phyloP scores from a whole-genome alignment of 2,888 invertebrate species.

The Clivina fossor region DNA sequence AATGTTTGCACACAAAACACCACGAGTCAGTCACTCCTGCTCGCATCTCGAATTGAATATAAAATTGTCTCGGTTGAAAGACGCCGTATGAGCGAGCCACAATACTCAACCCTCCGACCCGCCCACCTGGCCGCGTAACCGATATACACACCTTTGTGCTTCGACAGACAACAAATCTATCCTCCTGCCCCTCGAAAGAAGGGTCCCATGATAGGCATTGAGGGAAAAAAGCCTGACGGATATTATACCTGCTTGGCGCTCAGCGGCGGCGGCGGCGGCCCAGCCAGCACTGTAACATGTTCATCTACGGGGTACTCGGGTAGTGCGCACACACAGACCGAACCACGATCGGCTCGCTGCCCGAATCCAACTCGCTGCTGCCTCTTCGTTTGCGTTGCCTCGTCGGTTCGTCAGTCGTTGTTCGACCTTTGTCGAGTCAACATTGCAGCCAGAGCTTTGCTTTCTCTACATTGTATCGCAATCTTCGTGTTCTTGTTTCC shows the following conservation, averaged over 20 bases:
- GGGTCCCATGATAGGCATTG: too few species aligned
- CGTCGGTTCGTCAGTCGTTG: conserved; percentile 4
- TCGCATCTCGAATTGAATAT: conserved; percentile 22
- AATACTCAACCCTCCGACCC: conserved; percentile 28
- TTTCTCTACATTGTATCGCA: too few species aligned
- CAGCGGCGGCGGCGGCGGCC: conserved; percentile 12
- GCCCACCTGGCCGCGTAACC: conserved; percentile 13
- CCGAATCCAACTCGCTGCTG: neutral
- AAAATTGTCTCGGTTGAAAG: conserved; percentile 22
- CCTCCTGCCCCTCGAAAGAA: too few species aligned
- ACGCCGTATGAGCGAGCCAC: conserved; percentile 29
- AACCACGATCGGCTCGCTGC: neutral
- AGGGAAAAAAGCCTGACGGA: conserved; percentile 11
- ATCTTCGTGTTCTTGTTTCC: neutral
- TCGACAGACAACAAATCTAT: too few species aligned
- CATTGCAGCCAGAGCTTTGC: too few species aligned
- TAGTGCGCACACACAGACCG: conserved; percentile 5
- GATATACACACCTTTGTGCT: neutral
- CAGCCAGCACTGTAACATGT: conserved; percentile 27
- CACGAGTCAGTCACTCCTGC: conserved; percentile 14
- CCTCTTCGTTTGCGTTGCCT: neutral
- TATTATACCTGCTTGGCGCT: conserved; percentile 16
- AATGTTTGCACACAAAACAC: conserved; percentile 31
- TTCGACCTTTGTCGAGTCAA: conserved; percentile 1
- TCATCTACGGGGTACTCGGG: conserved; percentile 14